Conservation (phyloP, 2,113 vertebrate species). For the Hemichromis elongatus region DNA sequence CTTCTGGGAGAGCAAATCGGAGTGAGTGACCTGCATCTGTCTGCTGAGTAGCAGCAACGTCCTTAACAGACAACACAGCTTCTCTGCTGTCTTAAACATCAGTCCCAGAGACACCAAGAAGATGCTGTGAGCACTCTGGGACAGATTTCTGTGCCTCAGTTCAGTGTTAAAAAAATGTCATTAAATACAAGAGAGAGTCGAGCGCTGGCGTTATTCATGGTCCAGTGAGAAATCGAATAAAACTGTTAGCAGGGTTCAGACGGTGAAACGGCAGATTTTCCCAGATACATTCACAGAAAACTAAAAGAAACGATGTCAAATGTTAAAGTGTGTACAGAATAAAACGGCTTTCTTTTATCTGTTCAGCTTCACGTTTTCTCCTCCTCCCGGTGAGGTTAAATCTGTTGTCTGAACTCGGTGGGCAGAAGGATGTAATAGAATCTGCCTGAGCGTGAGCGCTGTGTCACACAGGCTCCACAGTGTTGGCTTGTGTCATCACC, state of each 20-base stretch:
- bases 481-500: background rate
- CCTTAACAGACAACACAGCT: background rate
- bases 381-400: background rate
- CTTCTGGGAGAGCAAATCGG: constrained; percentile 88
- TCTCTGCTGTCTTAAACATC: background rate
- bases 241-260: background rate
- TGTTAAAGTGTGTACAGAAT: background rate
- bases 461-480: background rate
- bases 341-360: background rate
- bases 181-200: background rate
- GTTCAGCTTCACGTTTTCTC: background rate
- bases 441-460: background rate
- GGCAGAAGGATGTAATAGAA: background rate
- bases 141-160: background rate
- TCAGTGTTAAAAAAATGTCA: background rate
- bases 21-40: constrained; percentile 69
- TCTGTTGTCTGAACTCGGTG: background rate
- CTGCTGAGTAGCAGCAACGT: fast-evolving
- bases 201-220: background rate
- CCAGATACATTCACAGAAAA: background rate
- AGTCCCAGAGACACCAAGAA: background rate
- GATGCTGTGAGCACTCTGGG: background rate
- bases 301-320: background rate
- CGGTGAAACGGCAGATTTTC: background rate
- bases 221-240: background rate